phyloP scores from a whole-genome alignment of 2,113 vertebrate genomes.

The Laticauda colubrina region DNA sequence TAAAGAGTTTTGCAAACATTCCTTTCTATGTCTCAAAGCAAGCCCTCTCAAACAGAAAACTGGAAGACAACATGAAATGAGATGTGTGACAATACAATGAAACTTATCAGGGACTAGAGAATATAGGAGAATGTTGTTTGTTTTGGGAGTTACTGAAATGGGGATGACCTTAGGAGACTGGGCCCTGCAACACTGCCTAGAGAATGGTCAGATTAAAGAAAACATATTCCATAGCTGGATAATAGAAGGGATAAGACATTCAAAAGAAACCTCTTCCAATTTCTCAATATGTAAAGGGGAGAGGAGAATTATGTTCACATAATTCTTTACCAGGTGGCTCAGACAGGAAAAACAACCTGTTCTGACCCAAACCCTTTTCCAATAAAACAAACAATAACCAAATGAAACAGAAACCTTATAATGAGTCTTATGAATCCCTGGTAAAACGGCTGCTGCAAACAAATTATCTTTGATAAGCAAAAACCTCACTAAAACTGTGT shows the following conservation, averaged over 20 bases:
- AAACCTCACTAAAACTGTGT: no score
- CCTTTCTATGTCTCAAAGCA: rapidly evolving
- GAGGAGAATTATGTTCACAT: neutral
- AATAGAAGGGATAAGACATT: neutral
- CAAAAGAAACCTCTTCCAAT: neutral
- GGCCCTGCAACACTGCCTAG: no score
- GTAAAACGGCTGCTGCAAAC: no score
- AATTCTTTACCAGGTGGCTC: neutral
- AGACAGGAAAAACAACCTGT: neutral
- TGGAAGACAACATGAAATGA: neutral
- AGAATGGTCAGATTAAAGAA: neutral
- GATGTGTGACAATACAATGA: neutral
- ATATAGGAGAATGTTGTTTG: neutral
- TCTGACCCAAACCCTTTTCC: no score
- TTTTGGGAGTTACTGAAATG: neutral
- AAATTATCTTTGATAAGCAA: no score
- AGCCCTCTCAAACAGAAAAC: neutral
- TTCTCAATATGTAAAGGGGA: neutral
- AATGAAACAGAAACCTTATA: no score
- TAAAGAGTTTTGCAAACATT: neutral
- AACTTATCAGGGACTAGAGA: neutral
- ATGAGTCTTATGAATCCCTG: no score
- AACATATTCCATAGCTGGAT: neutral
- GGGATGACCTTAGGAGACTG: neutral
- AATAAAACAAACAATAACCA: no score